These are phyloP conservation scores for Drosophila takahashii DNA, from an alignment of 1,140 invertebrate genomes.

Conservation along the genomic window DNA sequence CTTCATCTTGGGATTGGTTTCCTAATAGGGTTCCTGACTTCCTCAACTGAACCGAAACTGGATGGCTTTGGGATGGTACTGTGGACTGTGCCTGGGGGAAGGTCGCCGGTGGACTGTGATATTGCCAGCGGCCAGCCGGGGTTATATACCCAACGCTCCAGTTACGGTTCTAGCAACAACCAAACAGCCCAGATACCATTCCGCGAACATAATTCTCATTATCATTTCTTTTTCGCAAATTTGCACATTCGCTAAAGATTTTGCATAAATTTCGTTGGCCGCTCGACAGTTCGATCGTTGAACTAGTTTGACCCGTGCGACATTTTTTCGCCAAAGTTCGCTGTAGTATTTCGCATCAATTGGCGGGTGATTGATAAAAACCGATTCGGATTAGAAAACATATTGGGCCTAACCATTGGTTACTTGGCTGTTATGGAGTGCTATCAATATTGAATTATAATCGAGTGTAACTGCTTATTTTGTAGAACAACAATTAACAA, in stretches of 20 bases:
- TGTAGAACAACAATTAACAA: no score
- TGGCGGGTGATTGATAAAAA: slow-evolving; percentile 10
- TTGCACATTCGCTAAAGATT: slow-evolving; percentile 55
- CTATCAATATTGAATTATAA: neutral
- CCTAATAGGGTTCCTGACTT: neutral
- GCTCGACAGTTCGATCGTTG: slow-evolving; percentile 20
- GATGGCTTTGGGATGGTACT: slow-evolving; percentile 6
- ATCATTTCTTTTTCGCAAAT: slow-evolving; percentile 70
- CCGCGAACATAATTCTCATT: slow-evolving; percentile 57
- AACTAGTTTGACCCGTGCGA: slow-evolving; percentile 57
- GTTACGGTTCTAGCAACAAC: slow-evolving; percentile 23
- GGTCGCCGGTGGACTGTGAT: slow-evolving; percentile 66
- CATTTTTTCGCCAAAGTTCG: slow-evolving; percentile 22
- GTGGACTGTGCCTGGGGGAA: slow-evolving; percentile 56
- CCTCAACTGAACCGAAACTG: no score
- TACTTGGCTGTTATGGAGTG: neutral
- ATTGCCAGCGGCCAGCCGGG: slow-evolving; percentile 42
- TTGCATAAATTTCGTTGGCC: slow-evolving; percentile 68
- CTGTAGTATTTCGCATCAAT: slow-evolving; percentile 1
- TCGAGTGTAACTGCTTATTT: no score
- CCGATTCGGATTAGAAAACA: neutral
- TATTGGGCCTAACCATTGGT: neutral
- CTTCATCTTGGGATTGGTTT: slow-evolving; percentile 46
- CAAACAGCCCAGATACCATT: slow-evolving; percentile 10
- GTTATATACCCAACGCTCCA: slow-evolving; percentile 72